Evolutionary conservation across 2,797 vertebrate species (phyloP).

Genomic region (Pelodytes ibericus): DNA sequence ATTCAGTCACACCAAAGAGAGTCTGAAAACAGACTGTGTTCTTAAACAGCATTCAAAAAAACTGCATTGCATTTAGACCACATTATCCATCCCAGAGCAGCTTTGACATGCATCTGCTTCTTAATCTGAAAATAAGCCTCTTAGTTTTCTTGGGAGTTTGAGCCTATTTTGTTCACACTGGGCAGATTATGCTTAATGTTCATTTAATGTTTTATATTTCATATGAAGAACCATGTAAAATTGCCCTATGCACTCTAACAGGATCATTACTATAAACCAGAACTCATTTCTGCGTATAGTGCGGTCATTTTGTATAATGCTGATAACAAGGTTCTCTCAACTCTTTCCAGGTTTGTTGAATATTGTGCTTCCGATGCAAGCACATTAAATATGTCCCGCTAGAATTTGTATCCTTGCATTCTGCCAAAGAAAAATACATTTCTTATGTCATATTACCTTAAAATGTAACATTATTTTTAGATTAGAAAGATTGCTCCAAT

Average conservation of each 20-base stretch:
- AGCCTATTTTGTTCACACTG: conserved; percentile 53
- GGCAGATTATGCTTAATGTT: conserved; percentile 51
- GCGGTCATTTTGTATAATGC: conserved; percentile 12
- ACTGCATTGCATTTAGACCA: conserved; percentile 45
- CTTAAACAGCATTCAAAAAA: conserved; percentile 37
- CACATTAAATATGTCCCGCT: too few species aligned
- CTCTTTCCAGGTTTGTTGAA: not conserved
- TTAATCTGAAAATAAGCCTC: conserved; percentile 52
- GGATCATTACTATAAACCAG: conserved; percentile 44
- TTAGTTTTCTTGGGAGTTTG: conserved; percentile 49
- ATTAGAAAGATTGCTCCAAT: too few species aligned
- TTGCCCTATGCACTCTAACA: conserved; percentile 50
- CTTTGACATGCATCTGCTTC: conserved; percentile 54
- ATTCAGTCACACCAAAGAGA: conserved; percentile 24
- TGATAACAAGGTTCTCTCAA: not conserved
- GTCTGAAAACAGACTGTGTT: conserved; percentile 25
- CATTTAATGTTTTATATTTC: conserved; percentile 47
- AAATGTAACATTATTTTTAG: too few species aligned
- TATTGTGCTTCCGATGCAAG: not conserved
- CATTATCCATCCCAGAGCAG: conserved; percentile 52
- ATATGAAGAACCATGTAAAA: conserved; percentile 46
- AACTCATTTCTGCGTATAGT: conserved; percentile 11
- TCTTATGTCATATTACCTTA: too few species aligned
- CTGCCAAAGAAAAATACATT: too few species aligned
- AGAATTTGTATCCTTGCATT: too few species aligned